A percentile compares a stretch with the other conserved stretches of the same genome.
Evolutionary conservation across 37 sponge, comb jelly and placozoan genomes (phyloP).

Genomic region (Geodia barretti): DNA sequence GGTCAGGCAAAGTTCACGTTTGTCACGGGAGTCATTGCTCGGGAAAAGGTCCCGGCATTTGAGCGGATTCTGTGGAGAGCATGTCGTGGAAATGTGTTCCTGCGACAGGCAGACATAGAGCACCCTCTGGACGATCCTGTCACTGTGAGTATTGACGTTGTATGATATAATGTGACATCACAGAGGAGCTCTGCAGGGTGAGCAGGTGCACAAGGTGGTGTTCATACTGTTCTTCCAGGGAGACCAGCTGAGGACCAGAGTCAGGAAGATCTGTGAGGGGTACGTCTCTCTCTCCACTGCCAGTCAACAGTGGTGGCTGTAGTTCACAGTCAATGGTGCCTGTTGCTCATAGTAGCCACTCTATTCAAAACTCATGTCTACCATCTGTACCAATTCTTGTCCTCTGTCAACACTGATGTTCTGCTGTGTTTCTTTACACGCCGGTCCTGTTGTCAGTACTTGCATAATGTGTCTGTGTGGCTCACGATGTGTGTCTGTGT

Average conservation of each 20-base stretch:
- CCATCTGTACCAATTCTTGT: no score
- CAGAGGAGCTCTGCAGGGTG: constrained; percentile 64
- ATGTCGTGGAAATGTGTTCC: constrained; percentile 80
- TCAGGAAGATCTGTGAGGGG: constrained; percentile 93
- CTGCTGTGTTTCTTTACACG: no score
- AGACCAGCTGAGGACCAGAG: constrained; percentile 78
- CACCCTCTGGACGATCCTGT: constrained; percentile 73
- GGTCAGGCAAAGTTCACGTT: no score
- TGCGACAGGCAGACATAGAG: constrained; percentile 68
- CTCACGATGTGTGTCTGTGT: no score
- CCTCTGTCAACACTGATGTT: no score
- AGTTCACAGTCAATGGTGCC: not conserved
- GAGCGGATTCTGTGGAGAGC: constrained; percentile 89
- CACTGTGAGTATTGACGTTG: constrained; percentile 48
- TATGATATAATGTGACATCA: not conserved
- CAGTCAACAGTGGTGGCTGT: not conserved
- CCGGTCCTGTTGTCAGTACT: not conserved
- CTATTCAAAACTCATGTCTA: no score
- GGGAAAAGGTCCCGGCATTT: constrained; percentile 73
- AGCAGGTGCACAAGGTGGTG: constrained; percentile 68
- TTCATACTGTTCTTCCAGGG: constrained; percentile 91
- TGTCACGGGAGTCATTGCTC: constrained; percentile 79
- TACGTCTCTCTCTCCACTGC: no score
- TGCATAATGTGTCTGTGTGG: no score
- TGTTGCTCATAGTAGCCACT: no score